Evolutionary conservation across 2,888 invertebrate genomes (phyloP).

Genomic region (Arctia plantaginis): DNA sequence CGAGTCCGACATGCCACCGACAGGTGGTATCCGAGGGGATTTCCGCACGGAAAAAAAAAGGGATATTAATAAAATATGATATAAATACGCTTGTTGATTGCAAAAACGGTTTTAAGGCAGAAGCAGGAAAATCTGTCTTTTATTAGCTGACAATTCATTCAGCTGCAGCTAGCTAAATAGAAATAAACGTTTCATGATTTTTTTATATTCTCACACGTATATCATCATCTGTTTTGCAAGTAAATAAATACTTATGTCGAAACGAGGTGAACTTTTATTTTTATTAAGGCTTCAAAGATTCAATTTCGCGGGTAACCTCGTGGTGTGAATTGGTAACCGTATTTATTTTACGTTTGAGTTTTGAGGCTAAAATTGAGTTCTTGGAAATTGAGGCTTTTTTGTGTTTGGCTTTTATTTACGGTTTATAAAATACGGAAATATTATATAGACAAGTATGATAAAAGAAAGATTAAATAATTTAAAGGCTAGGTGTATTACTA

Average conservation of each 20-base stretch:
- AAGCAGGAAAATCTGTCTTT: background rate
- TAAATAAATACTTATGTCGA: background rate
- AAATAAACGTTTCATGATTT: background rate
- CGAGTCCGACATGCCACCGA: too few species aligned
- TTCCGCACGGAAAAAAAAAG: too few species aligned
- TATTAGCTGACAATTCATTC: background rate
- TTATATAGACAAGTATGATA: too few species aligned
- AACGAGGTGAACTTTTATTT: background rate
- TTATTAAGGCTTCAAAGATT: background rate
- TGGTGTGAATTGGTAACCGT: background rate
- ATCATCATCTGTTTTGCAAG: background rate
- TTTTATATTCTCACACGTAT: background rate
- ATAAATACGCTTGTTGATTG: background rate
- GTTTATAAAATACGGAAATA: background rate
- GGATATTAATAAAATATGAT: background rate
- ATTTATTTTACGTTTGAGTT: background rate
- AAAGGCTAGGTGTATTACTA: too few species aligned
- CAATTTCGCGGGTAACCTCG: background rate
- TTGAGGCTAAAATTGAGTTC: background rate
- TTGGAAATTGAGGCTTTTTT: background rate
- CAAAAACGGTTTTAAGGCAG: background rate
- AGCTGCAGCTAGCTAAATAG: background rate
- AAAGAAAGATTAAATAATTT: too few species aligned
- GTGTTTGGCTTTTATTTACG: background rate
- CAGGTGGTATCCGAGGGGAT: too few species aligned